Evolutionary conservation across 1,140 invertebrate genomes (phyloP).

Genomic region (Ephestia elutella): DNA sequence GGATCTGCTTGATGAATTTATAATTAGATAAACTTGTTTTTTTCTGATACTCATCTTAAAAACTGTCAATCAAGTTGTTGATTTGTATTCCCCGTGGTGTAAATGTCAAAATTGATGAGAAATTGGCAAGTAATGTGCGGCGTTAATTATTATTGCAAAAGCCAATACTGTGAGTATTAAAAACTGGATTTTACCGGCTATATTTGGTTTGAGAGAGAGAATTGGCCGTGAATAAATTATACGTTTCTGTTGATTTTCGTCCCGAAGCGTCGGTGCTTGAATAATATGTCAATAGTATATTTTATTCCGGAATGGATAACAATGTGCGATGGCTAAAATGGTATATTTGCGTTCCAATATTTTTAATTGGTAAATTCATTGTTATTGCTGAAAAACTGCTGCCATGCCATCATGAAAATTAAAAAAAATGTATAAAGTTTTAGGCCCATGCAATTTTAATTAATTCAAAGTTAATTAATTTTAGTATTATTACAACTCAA

Average conservation of each 20-base stretch:
- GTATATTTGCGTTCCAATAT: background rate
- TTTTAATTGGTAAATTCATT: background rate
- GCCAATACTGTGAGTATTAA: constrained; percentile 24
- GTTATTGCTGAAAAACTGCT: background rate
- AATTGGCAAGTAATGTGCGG: constrained; percentile 49
- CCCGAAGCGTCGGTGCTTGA: constrained; percentile 51
- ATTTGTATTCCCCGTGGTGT: constrained; percentile 27
- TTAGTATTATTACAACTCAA: too few relatives aligned
- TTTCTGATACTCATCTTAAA: constrained; percentile 32
- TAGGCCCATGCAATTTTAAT: too few relatives aligned
- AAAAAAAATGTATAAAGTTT: too few relatives aligned
- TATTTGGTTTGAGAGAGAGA: constrained; percentile 41
- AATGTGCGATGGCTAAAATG: background rate
- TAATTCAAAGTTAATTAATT: too few relatives aligned
- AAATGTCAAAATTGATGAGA: constrained; percentile 44
- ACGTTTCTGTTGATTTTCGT: constrained; percentile 51
- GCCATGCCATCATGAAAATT: too few relatives aligned
- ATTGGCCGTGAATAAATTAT: constrained; percentile 63
- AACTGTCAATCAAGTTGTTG: constrained; percentile 56
- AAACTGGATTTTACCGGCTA: constrained; percentile 36
- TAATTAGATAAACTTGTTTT: constrained; percentile 50
- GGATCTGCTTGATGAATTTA: constrained; percentile 32
- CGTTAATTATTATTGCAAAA: constrained; percentile 54
- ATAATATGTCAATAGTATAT: constrained; percentile 42
- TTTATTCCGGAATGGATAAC: constrained; percentile 18